Evolutionary conservation across 2,888 invertebrate species (phyloP), one percentile per base, ranked within the genome.

Genomic region (Apantesis nais): DNA sequence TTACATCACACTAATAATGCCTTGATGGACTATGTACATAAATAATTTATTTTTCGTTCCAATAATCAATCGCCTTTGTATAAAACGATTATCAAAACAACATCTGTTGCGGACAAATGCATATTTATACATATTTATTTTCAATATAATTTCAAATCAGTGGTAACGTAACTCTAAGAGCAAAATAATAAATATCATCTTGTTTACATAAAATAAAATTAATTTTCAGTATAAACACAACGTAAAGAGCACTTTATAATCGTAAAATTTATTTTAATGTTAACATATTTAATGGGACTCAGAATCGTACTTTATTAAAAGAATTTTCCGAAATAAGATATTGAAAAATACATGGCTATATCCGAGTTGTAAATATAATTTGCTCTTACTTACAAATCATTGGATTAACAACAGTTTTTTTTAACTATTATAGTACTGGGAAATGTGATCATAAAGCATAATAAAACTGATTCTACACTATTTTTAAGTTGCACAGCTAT

Each of bases 81-180:
- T 58, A 75, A 75, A 73, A 68, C 77, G 52, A 31, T 70, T 66
- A 66, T 52, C 25, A 37, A 66, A 66, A 75, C 39, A 75, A 75
- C 74, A 62, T 73, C n/a, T 71, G 64, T 77, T 67, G 66, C 66
- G 79, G 73, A 79, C 74, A 71, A 77, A 82, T 72, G 72, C 65
- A 68, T 74, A 74, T 68, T 68, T 69, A 71, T 68, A 70, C 68
- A 62, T 44, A 44, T 44, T 62, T 72, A 73, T 55, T 70, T 72
- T 61, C 73, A 52, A 62, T 63, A 72, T 78, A 75, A 76, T 81
- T 78, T 72, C 66, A 70, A 79, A 78, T 74, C 78, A 73, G 72
- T 81, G 81, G 82, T 81, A 81, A 81, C 81, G 73, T 82, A 82
- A 82, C 81, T 80, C 75, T 78, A 74, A 69, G 82, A 80, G 82